Evolutionary conservation across 2,888 invertebrate genomes (phyloP).

Genomic region (Acrocyrtus sp.): DNA sequence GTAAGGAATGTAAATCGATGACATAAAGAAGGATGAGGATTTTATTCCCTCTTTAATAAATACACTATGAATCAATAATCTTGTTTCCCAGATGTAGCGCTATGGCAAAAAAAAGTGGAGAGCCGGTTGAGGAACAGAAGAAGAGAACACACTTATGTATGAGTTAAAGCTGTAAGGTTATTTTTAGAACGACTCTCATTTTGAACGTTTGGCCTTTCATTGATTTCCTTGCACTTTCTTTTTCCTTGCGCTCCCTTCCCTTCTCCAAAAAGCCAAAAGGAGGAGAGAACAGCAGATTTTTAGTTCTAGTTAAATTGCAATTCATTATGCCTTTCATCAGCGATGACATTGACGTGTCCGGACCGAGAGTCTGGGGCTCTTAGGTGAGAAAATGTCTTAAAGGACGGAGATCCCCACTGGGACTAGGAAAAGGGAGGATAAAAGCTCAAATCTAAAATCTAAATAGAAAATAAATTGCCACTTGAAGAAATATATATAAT

Average conservation of each 20-base stretch:
- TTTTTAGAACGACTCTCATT: slow-evolving; percentile 25
- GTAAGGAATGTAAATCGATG: slow-evolving; percentile 32
- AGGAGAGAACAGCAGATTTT: too few relatives aligned
- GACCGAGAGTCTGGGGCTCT: not conserved
- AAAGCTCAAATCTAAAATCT: too few relatives aligned
- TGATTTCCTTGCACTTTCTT: not conserved
- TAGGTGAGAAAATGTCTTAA: too few relatives aligned
- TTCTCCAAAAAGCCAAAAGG: too few relatives aligned
- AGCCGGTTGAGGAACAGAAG: slow-evolving; percentile 8
- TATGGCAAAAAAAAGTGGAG: too few relatives aligned
- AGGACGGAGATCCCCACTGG: too few relatives aligned
- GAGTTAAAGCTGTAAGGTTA: too few relatives aligned
- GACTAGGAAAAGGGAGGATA: too few relatives aligned
- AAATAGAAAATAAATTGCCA: too few relatives aligned
- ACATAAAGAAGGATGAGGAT: slow-evolving; percentile 9
- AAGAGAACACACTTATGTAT: not conserved
- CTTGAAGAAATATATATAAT: too few relatives aligned
- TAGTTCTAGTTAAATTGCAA: not conserved
- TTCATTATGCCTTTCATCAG: not conserved
- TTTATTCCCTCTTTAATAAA: not conserved
- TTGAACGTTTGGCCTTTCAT: slow-evolving; percentile 29
- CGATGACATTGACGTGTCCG: not conserved
- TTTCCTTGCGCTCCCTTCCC: not conserved
- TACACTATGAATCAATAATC: slow-evolving; percentile 13
- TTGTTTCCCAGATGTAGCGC: too few relatives aligned